Percentiles rank a stretch among this genome's conserved stretches.
These are phyloP conservation scores for Thymallus thymallus DNA, from an alignment of 2,113 vertebrate species.

Conservation along the genomic window DNA sequence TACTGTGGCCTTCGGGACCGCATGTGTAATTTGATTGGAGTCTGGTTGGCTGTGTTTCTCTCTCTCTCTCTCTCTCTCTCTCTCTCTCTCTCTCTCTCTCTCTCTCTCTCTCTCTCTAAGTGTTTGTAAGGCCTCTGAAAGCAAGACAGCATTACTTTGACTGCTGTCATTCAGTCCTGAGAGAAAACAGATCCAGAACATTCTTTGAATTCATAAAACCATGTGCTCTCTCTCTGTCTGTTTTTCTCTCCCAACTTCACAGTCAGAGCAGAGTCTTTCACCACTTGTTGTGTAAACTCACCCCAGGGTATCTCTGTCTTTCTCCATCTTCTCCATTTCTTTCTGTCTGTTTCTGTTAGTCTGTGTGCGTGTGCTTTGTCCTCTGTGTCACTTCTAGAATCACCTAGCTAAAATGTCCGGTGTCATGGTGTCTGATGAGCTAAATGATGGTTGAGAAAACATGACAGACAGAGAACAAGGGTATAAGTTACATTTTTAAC, in stretches of 20 bases:
- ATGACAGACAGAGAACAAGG: no score
- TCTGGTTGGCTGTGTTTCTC: neutral
- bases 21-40: slow-evolving; percentile 43
- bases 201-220: slow-evolving; percentile 34
- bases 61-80: neutral
- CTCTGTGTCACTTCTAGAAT: neutral
- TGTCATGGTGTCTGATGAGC: neutral
- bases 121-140: slow-evolving; percentile 44
- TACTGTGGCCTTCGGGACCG: neutral
- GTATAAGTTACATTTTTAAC: no score
- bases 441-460: no score
- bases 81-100: neutral
- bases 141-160: neutral
- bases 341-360: slow-evolving; percentile 2
- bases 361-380: no score
- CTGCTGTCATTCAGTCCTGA: slow-evolving; percentile 15
- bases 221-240: neutral
- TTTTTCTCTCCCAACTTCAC: neutral
- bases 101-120: neutral
- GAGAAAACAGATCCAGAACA: slow-evolving; percentile 14
- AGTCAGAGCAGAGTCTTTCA: slow-evolving; percentile 8
- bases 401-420: neutral
- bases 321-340: neutral
- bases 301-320: neutral
- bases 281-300: no score